These are phyloP conservation scores for Belonocnema kinseyi DNA, from an alignment of 1,140 invertebrate genomes.

Conservation along the genomic window DNA sequence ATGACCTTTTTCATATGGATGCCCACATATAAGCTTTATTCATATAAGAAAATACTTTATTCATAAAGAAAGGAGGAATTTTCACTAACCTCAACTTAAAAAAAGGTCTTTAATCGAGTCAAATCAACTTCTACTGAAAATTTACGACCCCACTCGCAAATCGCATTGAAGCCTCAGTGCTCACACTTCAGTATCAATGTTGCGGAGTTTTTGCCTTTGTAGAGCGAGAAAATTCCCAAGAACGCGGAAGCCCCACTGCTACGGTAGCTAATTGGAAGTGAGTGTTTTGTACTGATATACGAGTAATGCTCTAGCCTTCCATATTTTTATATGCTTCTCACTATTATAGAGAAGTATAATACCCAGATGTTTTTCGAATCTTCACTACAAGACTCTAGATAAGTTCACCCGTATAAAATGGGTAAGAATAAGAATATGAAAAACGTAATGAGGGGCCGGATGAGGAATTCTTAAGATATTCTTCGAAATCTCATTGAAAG, in stretches of 20 bases:
- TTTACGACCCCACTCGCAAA: not conserved
- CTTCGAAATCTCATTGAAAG: constrained; percentile 28
- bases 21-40: too few relatives aligned
- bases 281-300: constrained; percentile 29
- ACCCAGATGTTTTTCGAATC: constrained; percentile 40
- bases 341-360: not conserved
- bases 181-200: not conserved
- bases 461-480: constrained; percentile 4
- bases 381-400: not conserved
- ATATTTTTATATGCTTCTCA: not conserved
- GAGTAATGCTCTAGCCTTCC: constrained; percentile 14
- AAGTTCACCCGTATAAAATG: constrained; percentile 13
- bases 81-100: too few relatives aligned
- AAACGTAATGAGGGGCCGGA: not conserved
- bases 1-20: too few relatives aligned
- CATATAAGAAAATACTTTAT: too few relatives aligned
- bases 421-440: constrained; percentile 1
- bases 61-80: too few relatives aligned
- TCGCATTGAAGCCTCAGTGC: too few relatives aligned
- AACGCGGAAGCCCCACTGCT: constrained; percentile 27
- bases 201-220: not conserved
- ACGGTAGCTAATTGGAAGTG: constrained; percentile 27
- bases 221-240: constrained; percentile 4
- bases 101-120: constrained; percentile 12
- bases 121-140: not conserved